phyloP scores from a whole-genome alignment of 2,888 invertebrate species.

The Metacarcinus magister region DNA sequence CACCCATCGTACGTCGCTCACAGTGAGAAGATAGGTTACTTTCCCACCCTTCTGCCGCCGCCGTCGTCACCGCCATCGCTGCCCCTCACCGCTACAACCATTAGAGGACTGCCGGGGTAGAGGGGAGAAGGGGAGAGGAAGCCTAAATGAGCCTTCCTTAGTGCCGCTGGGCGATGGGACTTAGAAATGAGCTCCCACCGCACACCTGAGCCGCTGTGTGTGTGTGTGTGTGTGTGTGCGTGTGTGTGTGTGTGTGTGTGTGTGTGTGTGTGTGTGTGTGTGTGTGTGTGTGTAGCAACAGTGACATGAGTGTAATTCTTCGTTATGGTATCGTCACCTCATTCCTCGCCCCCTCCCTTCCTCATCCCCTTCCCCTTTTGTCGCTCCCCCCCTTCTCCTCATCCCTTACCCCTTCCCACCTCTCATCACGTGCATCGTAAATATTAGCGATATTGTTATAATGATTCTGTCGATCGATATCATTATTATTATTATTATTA shows the following conservation, averaged over 20 bases:
- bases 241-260: slow-evolving; percentile 41
- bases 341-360: neutral
- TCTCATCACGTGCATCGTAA: slow-evolving; percentile 1
- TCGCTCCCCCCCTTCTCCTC: neutral
- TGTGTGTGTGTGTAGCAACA: neutral
- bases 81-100: neutral
- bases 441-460: neutral
- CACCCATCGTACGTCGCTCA: neutral
- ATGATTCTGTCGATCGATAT: neutral
- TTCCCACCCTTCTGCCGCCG: neutral
- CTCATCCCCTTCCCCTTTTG: neutral
- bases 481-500: neutral
- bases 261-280: neutral
- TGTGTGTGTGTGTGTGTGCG: slow-evolving; percentile 13
- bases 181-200: slow-evolving; percentile 14
- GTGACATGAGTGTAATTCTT: neutral
- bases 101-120: neutral
- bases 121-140: neutral
- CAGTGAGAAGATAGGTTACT: neutral
- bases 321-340: neutral
- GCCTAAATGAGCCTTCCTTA: slow-evolving; percentile 7
- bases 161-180: neutral
- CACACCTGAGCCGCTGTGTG: slow-evolving; percentile 6
- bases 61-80: neutral
- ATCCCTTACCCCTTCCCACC: neutral